A percentile compares a stretch with the other conserved stretches of the same genome.
phyloP scores from a whole-genome alignment of 1,140 invertebrate species.

The Eumaeus atala region DNA sequence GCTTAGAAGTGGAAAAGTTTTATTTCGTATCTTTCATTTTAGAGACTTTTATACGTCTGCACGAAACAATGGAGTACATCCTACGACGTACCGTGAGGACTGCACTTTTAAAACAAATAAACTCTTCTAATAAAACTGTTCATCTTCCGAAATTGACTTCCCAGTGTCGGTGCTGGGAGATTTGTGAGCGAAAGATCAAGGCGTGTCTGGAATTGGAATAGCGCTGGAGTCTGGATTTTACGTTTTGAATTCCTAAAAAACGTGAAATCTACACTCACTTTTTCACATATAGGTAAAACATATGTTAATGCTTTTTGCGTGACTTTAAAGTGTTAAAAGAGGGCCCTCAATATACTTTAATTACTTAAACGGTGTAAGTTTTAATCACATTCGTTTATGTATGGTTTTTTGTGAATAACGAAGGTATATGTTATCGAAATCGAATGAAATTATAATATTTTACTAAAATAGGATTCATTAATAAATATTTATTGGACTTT shows the following conservation, averaged over 20 bases:
- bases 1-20: constrained; percentile 26
- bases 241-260: constrained; percentile 1
- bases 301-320: too few species aligned
- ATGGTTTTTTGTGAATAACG: too few species aligned
- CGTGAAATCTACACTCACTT: neutral
- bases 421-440: too few species aligned
- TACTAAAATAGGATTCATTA: too few species aligned
- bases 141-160: constrained; percentile 29
- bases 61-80: constrained; percentile 14
- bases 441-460: too few species aligned
- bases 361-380: too few species aligned
- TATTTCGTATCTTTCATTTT: constrained; percentile 30
- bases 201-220: constrained; percentile 16
- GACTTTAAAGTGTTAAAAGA: too few species aligned
- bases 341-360: too few species aligned
- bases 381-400: too few species aligned
- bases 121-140: constrained; percentile 35
- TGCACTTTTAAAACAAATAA: constrained; percentile 35
- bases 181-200: constrained; percentile 12
- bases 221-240: constrained; percentile 1
- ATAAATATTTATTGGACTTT: too few species aligned
- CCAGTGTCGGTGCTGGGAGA: constrained; percentile 18
- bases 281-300: too few species aligned
- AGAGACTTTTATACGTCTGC: constrained; percentile 23
- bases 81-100: constrained; percentile 16